phyloP scores from a whole-genome alignment of 2,888 invertebrate genomes.

The Nemurella pictetii region DNA sequence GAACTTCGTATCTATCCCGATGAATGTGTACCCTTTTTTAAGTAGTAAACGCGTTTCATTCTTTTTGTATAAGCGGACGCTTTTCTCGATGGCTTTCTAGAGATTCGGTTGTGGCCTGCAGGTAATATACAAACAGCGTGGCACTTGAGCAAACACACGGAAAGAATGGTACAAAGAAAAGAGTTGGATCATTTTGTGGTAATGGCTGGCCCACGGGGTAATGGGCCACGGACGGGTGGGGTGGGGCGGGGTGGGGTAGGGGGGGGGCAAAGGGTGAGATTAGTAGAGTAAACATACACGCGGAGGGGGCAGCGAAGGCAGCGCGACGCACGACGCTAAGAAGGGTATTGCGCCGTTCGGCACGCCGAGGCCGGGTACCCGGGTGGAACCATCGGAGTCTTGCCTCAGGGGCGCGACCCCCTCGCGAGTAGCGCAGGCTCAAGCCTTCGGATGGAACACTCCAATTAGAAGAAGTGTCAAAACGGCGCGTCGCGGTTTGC shows the following conservation, averaged over 20 bases:
- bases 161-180: not conserved
- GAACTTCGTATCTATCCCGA: not conserved
- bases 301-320: not conserved
- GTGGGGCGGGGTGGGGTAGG: not conserved
- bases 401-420: not conserved
- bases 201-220: not conserved
- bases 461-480: not conserved
- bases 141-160: not conserved
- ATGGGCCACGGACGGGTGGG: too few species aligned
- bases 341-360: not conserved
- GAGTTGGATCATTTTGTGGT: not conserved
- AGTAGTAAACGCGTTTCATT: not conserved
- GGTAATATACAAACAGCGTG: not conserved
- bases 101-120: not conserved
- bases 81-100: not conserved
- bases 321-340: not conserved
- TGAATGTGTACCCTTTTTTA: not conserved
- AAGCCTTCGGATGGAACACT: too few species aligned
- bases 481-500: not conserved
- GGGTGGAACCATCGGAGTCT: too few species aligned
- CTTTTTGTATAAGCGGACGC: not conserved
- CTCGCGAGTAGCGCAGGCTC: not conserved
- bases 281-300: constrained; percentile 3
- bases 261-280: not conserved
- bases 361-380: not conserved